Base-by-base conservation (phyloP, 2,797 vertebrate genomes). In the Enteromius radiatus region DNA sequence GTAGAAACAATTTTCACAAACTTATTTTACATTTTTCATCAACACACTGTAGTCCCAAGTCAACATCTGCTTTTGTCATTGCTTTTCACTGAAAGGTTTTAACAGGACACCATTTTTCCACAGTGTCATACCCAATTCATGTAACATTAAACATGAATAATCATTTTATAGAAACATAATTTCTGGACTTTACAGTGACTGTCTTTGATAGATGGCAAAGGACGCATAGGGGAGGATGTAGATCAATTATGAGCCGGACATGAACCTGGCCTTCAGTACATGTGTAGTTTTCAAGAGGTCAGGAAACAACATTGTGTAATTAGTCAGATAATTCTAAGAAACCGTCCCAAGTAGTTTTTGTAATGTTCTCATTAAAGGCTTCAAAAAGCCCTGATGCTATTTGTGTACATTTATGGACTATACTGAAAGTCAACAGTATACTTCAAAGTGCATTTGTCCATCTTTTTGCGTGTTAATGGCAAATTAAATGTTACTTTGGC, bases 361-460 rank as follows among this genome's bases (percentile, higher is more conserved):
- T 2, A 33, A 36, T 36, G 28, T 14, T 78, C 28, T 78, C 11
- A 36, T 36, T 41, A 81, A 75, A 65, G 41, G 38, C 45, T 73
- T 14, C 3, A 64, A 17, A 28, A 36, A 3, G 49, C 38, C 26
- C 28, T 38, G 47, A 45, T 59, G 38, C 68, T 63, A 47, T 59
- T 47, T 45, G 10, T 38, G 38, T 59, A 52, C 38, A 74, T 65
- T 12, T 64, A 38, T 8, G 47, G 56, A 21, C n/a, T 64, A 14
- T 36, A 63, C 38, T 17, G 49, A n/a, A 36, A 76, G 73, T 76
- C 11, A 23, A 56, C 21, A 47, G 26, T 63, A 49, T 52, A 81
- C 59, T 81, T 81, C 21, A 81, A 23, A 73, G 71, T 52, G 70
- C 80, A 81, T 75, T 81, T 75, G 45, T 38, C n/a, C 59, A 54